Evolutionary conservation across 2,113 vertebrate species (phyloP).

Genomic region (Sitta europaea): DNA sequence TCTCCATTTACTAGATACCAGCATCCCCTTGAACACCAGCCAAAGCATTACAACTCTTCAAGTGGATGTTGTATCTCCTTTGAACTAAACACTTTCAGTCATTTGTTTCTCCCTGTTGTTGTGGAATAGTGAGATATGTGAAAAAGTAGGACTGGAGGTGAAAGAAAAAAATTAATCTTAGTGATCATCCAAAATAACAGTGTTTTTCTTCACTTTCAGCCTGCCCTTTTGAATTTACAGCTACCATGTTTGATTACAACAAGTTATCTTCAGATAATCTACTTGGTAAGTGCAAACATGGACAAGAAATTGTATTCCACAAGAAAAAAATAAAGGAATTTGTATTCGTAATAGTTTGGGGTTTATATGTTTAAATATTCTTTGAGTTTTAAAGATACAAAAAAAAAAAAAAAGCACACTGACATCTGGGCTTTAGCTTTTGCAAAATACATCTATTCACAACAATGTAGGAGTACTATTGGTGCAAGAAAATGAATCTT

Average conservation of each 20-base stretch:
- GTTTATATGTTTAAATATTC: neutral
- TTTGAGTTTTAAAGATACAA: neutral
- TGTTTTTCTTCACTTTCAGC: neutral
- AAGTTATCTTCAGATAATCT: neutral
- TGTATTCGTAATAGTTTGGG: neutral
- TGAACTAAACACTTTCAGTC: neutral
- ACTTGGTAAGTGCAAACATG: neutral
- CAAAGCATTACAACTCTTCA: neutral
- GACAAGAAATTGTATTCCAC: neutral
- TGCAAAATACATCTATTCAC: neutral
- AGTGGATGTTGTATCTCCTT: neutral
- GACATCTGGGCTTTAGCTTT: neutral
- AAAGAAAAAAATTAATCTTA: neutral
- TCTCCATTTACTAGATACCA: neutral
- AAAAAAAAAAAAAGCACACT: neutral
- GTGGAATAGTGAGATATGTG: accelerated
- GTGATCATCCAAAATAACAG: neutral
- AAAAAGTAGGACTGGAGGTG: neutral
- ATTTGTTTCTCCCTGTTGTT: neutral
- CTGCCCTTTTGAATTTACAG: neutral
- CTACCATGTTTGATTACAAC: neutral
- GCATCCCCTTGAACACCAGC: neutral
- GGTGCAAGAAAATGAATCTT: neutral
- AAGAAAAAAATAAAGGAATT: neutral
- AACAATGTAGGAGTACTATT: neutral